These are phyloP conservation scores for Eretmocerus hayati DNA, from an alignment of 2,888 invertebrate species.

Conservation along the genomic window DNA sequence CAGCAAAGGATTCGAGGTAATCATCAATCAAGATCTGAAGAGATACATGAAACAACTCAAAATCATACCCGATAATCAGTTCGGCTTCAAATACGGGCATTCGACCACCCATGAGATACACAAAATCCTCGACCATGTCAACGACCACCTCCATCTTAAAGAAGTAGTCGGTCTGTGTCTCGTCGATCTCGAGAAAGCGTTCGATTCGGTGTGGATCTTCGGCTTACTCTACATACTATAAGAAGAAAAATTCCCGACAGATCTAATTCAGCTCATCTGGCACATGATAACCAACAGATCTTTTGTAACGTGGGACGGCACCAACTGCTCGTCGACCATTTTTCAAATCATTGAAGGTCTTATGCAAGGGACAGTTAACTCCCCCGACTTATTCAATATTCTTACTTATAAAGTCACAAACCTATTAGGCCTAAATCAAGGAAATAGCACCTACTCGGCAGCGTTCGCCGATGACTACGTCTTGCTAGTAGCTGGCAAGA, in stretches of 20 bases:
- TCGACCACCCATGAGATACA: slow-evolving; percentile 22
- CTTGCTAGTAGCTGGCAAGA: neutral
- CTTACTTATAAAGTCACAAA: neutral
- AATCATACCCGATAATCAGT: slow-evolving; percentile 20
- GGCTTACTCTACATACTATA: slow-evolving; percentile 10
- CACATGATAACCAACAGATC: neutral
- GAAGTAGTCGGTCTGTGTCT: slow-evolving; percentile 10
- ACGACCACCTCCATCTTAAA: neutral
- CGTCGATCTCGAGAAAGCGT: slow-evolving; percentile 11
- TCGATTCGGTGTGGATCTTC: slow-evolving; percentile 17
- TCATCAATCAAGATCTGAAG: slow-evolving; percentile 7
- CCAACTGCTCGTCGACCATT: neutral
- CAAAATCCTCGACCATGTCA: slow-evolving; percentile 11
- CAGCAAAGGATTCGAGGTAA: slow-evolving; percentile 22
- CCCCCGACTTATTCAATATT: slow-evolving; percentile 9
- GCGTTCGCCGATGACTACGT: slow-evolving; percentile 9
- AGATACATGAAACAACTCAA: neutral
- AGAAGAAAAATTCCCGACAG: neutral
- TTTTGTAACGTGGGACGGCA: slow-evolving; percentile 1
- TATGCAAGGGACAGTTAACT: slow-evolving; percentile 4
- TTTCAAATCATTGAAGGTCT: neutral
- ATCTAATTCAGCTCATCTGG: slow-evolving; percentile 7
- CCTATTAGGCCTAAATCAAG: slow-evolving; percentile 1
- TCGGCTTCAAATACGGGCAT: slow-evolving; percentile 18
- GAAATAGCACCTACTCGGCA: neutral